These are phyloP conservation scores for Drosophila seguyi DNA, from an alignment of 1,140 invertebrate genomes.

Conservation along the genomic window DNA sequence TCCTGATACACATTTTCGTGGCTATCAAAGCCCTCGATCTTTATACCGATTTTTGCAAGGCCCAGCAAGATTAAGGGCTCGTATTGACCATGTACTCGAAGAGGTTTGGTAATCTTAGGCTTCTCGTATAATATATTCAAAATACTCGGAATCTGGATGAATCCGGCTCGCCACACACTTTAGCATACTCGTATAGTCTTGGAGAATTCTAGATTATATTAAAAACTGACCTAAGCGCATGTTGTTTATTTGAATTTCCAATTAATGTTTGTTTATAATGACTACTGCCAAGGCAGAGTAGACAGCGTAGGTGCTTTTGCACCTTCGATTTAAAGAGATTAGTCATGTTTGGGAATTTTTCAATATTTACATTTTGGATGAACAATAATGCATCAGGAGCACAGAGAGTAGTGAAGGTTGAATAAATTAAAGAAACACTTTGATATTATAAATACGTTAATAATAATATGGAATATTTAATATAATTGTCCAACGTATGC, in stretches of 20 bases:
- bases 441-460: neutral
- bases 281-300: neutral
- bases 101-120: conserved; percentile 8
- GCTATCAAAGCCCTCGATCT: conserved; percentile 17
- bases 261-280: conserved; percentile 27
- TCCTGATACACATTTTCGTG: conserved; percentile 10
- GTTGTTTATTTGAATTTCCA: conserved; percentile 44
- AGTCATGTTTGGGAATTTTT: neutral
- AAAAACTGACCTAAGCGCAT: conserved; percentile 50
- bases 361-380: neutral
- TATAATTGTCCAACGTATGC: no score
- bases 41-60: neutral
- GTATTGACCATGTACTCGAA: conserved; percentile 22
- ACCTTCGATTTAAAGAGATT: conserved; percentile 22
- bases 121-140: neutral
- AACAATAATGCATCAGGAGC: neutral
- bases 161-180: conserved; percentile 12
- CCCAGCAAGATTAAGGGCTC: conserved; percentile 9
- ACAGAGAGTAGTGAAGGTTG: no score
- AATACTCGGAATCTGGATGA: neutral
- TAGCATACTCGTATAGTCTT: conserved; percentile 4
- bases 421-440: neutral
- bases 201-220: conserved; percentile 29
- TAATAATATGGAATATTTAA: no score
- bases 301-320: conserved; percentile 3